These are phyloP conservation scores for Potamilus streckersoni DNA, from an alignment of 1,140 invertebrate genomes.

Conservation along the genomic window DNA sequence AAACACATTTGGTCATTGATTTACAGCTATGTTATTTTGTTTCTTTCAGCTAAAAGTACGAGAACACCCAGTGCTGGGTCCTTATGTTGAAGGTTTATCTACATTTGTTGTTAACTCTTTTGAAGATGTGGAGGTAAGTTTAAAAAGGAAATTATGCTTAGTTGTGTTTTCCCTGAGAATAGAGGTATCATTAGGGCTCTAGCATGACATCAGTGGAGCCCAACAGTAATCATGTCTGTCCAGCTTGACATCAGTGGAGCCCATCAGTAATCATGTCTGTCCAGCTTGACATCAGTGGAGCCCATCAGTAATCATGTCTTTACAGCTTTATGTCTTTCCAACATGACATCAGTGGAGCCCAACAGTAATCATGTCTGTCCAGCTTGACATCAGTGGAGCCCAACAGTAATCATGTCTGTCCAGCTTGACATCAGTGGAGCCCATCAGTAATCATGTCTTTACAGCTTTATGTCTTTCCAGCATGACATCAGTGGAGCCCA, in stretches of 20 bases:
- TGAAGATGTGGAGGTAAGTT: constrained; percentile 88
- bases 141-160: not conserved
- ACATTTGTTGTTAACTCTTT: constrained; percentile 97
- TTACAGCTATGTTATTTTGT: not conserved
- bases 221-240: too few species aligned
- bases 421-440: too few species aligned
- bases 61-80: constrained; percentile 96
- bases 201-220: not conserved
- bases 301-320: too few species aligned
- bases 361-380: too few species aligned
- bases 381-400: not conserved
- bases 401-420: too few species aligned
- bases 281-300: not conserved
- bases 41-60: constrained; percentile 81
- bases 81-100: constrained; percentile 98
- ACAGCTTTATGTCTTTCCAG: not conserved
- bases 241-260: too few species aligned
- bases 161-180: not conserved
- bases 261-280: too few species aligned
- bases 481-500: not conserved
- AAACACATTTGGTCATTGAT: too few species aligned
- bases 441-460: too few species aligned
- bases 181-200: not conserved
- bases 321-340: too few species aligned
- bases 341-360: too few species aligned